Conservation (phyloP, 2,113 vertebrate genomes). For the Oreotrochilus melanogaster region DNA sequence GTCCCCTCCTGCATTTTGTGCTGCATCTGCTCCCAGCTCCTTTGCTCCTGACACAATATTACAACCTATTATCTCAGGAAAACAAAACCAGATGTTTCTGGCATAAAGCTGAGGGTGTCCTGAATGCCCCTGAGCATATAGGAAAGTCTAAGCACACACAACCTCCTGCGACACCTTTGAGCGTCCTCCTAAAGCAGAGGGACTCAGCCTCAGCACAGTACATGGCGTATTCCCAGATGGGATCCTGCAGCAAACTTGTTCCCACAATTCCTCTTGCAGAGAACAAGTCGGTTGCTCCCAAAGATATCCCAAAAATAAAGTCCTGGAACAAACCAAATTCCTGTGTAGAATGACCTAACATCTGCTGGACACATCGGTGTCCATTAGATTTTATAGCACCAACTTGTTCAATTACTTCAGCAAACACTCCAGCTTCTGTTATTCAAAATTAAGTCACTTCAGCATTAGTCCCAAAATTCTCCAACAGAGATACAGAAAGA, state of each 20-base stretch:
- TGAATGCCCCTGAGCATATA: neutral
- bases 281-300: neutral
- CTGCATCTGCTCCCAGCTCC: neutral
- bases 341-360: rapidly evolving
- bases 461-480: neutral
- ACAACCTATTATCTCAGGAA: rapidly evolving
- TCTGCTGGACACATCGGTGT: neutral
- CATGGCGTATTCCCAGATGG: rapidly evolving
- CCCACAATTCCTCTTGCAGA: rapidly evolving
- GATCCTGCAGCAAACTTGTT: neutral
- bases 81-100: neutral
- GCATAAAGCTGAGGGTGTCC: neutral
- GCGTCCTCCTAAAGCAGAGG: rapidly evolving
- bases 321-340: neutral
- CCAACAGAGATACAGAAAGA: neutral
- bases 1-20: neutral
- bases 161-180: rapidly evolving
- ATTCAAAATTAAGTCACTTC: neutral
- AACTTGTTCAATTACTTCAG: rapidly evolving
- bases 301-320: neutral
- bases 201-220: rapidly evolving
- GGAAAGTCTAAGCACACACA: rapidly evolving
- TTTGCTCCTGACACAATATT: rapidly evolving
- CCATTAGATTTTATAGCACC: too few relatives aligned
- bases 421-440: neutral